These are phyloP conservation scores for Notocelia uddmanniana DNA, from an alignment of 2,888 invertebrate species.

Conservation along the genomic window DNA sequence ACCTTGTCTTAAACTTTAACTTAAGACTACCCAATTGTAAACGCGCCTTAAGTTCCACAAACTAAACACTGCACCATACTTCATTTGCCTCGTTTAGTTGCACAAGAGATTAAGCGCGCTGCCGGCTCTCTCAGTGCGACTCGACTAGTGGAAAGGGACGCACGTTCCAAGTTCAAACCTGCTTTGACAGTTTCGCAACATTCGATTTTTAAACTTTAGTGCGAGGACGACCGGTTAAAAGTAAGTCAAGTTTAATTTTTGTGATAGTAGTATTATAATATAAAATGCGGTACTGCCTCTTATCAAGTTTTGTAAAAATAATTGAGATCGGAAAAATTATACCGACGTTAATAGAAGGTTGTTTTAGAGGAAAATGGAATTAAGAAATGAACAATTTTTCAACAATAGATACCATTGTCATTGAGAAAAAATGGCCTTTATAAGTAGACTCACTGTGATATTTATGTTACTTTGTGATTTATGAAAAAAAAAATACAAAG, in stretches of 20 bases:
- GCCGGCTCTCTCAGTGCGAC: conserved; percentile 9
- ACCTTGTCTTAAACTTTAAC: no score
- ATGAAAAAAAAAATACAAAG: background rate
- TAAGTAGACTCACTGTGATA: background rate
- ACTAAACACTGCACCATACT: conserved; percentile 36
- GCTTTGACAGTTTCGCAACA: conserved; percentile 16
- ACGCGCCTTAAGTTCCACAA: conserved; percentile 29
- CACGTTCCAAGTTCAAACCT: conserved; percentile 11
- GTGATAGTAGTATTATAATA: background rate
- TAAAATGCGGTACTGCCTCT: background rate
- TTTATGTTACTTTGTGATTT: background rate
- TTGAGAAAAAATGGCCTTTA: background rate
- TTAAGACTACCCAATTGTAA: no score
- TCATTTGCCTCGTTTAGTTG: conserved; percentile 39
- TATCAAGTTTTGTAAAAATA: background rate
- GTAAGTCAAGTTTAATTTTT: conserved; percentile 28
- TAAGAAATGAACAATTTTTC: conserved; percentile 10
- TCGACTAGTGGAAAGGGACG: background rate
- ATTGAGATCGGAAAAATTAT: conserved; percentile 7
- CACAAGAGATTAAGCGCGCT: conserved; percentile 21
- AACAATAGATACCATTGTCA: background rate
- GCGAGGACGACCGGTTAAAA: conserved; percentile 37
- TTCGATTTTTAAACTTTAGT: conserved; percentile 30
- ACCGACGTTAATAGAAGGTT: conserved; percentile 3
- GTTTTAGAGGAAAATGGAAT: conserved; percentile 15